Evolutionary conservation across 2,113 vertebrate species (phyloP).

Genomic region (Microtus richardsoni): DNA sequence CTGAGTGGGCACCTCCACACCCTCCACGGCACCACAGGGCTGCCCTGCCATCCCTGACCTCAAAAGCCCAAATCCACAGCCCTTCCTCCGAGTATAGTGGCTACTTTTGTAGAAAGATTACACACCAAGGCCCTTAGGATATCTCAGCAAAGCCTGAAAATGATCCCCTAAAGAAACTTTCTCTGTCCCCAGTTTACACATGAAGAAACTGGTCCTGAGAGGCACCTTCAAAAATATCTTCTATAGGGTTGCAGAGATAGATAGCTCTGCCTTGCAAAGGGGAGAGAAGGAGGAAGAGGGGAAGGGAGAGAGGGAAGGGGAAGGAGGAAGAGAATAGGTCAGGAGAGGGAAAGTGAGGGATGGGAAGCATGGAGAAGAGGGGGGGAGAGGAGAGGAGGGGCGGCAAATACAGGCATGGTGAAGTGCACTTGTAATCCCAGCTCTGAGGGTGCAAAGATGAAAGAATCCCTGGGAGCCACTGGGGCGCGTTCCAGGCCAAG

Average conservation of each 20-base stretch:
- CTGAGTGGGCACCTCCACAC: neutral
- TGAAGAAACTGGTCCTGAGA: neutral
- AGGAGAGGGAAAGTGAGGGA: neutral
- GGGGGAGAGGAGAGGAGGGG: neutral
- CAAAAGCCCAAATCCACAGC: neutral
- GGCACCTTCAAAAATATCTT: neutral
- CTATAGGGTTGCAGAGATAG: neutral
- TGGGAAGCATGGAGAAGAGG: fast-evolving
- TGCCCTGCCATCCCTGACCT: neutral
- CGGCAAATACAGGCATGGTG: neutral
- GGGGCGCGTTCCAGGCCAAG: neutral
- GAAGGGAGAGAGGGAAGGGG: no score
- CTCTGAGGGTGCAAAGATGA: neutral
- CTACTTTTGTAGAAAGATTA: neutral
- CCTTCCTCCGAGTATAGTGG: neutral
- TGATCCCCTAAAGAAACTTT: neutral
- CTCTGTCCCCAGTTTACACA: neutral
- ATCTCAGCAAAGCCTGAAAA: slow-evolving; percentile 45
- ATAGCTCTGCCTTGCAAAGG: neutral
- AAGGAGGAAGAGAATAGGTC: no score
- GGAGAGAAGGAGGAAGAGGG: fast-evolving
- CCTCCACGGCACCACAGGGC: neutral
- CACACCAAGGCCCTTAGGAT: neutral
- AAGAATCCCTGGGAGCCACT: no score
- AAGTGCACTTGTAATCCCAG: neutral